Conservation (phyloP, 2,797 vertebrate species). For the Urophycis tenuis region DNA sequence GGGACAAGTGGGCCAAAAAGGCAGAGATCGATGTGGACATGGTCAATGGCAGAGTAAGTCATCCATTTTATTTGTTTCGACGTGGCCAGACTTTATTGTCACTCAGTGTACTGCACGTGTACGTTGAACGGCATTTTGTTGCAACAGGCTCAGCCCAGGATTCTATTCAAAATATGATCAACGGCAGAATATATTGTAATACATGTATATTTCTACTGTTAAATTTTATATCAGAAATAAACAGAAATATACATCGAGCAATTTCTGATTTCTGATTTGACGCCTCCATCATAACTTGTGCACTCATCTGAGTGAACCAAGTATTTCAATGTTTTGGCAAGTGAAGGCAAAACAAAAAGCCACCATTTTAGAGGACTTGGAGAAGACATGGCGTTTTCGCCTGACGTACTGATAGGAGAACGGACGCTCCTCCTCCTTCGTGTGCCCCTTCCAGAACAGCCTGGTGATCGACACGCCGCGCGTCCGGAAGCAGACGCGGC, state of each 20-base stretch:
- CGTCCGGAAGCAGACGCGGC: conserved; percentile 93
- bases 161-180: no score
- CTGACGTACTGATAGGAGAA: not conserved
- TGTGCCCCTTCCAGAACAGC: conserved; percentile 82
- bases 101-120: no score
- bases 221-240: no score
- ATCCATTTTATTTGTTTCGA: not conserved
- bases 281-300: not conserved
- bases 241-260: no score
- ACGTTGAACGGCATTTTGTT: no score
- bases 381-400: not conserved
- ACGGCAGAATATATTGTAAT: no score
- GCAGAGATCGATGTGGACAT: conserved; percentile 94
- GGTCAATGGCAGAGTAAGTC: conserved; percentile 91
- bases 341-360: not conserved
- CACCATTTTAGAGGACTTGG: not conserved
- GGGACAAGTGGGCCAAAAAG: conserved; percentile 99
- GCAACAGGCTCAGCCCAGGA: no score
- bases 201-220: no score
- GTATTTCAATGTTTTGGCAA: not conserved
- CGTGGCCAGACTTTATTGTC: no score
- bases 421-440: not conserved
- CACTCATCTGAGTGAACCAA: no score
- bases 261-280: no score
- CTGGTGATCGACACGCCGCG: conserved; percentile 97